A percentile compares a stretch with the other conserved stretches of the same genome.
Evolutionary conservation across 1,140 invertebrate species (phyloP).

Genomic region (Galendromus occidentalis): DNA sequence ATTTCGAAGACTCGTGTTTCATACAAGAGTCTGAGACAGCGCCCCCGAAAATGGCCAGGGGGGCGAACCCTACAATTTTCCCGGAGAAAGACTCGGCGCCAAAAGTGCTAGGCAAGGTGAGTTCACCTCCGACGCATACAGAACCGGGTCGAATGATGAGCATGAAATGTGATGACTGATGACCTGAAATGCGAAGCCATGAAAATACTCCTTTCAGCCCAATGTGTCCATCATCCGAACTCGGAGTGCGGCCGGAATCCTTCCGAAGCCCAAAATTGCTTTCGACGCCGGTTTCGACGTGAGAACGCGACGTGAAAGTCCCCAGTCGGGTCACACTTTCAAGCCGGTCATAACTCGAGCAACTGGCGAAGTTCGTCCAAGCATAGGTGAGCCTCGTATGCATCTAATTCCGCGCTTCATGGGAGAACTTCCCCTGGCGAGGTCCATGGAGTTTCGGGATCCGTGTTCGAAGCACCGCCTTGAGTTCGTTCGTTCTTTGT

Average conservation of each 20-base stretch:
- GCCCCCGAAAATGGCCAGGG: background rate
- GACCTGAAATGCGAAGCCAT: background rate
- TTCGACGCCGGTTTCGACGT: background rate
- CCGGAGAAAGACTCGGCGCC: too few species aligned
- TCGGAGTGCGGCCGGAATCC: background rate
- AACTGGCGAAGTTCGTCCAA: background rate
- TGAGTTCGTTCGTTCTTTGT: too few species aligned
- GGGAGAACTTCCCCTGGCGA: too few species aligned
- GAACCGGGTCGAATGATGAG: too few species aligned
- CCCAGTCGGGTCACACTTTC: background rate
- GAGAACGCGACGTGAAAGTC: background rate
- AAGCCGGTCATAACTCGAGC: constrained; percentile 8
- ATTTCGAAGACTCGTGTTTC: background rate
- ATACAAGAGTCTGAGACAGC: background rate
- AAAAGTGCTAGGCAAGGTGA: too few species aligned
- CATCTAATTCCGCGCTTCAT: too few species aligned
- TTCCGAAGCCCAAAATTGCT: background rate
- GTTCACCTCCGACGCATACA: too few species aligned
- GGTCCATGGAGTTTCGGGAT: too few species aligned
- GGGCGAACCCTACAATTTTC: too few species aligned
- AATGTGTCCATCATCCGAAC: background rate
- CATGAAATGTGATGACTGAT: too few species aligned
- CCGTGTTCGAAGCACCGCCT: too few species aligned
- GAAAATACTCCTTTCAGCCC: background rate
- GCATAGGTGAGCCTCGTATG: too few species aligned